Percentiles rank a stretch among this genome's conserved stretches.
Evolutionary conservation across 2,113 vertebrate species (phyloP).

Genomic region (Carassius gibelio): DNA sequence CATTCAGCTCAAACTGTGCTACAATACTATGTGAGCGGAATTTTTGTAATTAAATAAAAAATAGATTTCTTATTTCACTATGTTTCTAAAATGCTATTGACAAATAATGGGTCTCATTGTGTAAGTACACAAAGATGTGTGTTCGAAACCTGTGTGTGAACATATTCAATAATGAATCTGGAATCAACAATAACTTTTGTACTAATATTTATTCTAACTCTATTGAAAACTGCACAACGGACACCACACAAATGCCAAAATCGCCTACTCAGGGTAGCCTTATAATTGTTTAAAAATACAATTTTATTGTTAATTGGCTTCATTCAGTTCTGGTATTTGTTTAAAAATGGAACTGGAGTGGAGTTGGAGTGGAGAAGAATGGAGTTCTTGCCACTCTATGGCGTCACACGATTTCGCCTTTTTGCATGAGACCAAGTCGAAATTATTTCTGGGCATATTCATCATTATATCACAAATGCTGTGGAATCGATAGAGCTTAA

Average conservation of each 20-base stretch:
- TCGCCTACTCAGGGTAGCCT: no score
- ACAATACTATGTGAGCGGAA: no score
- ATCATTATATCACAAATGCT: background rate
- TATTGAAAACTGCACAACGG: no score
- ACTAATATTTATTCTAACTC: background rate
- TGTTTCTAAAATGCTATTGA: background rate
- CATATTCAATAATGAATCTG: background rate
- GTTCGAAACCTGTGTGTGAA: background rate
- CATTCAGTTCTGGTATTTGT: no score
- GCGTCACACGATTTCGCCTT: background rate
- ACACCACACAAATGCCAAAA: no score
- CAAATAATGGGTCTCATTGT: background rate
- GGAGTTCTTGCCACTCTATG: background rate
- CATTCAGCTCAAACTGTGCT: no score
- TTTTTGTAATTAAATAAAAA: no score
- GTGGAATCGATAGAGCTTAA: background rate
- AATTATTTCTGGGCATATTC: background rate
- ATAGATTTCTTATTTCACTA: background rate
- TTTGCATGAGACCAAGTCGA: background rate
- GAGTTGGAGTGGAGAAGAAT: no score
- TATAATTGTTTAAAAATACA: background rate
- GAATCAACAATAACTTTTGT: background rate
- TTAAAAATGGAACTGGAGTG: background rate
- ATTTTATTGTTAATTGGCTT: background rate
- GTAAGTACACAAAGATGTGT: background rate